Conservation (phyloP, 2,888 invertebrate species). For the Drosophila antonietae region DNA sequence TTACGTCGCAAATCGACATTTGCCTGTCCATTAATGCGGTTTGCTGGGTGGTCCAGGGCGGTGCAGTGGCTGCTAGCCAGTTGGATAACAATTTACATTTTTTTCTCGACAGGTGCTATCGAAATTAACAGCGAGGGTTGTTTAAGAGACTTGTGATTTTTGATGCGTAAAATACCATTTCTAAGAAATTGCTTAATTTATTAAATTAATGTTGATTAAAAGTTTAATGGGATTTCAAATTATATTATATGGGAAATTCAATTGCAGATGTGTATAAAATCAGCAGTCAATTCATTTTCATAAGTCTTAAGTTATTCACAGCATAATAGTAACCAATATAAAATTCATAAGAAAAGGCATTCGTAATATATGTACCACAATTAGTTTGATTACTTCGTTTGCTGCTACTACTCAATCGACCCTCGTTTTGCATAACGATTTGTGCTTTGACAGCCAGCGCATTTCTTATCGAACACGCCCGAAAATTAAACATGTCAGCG, state of each 20-base stretch:
- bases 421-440: constrained; percentile 40
- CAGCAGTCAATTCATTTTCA: no score
- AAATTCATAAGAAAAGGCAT: no score
- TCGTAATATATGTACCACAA: neutral
- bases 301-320: no score
- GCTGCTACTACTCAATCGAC: constrained; percentile 1
- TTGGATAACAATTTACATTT: constrained; percentile 7
- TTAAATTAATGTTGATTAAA: neutral
- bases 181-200: neutral
- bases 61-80: constrained; percentile 27
- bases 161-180: no score
- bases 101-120: constrained; percentile 15
- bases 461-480: constrained; percentile 61
- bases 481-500: constrained; percentile 80
- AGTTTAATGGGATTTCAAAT: neutral
- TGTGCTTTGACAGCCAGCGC: constrained; percentile 47
- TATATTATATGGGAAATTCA: neutral
- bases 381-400: neutral
- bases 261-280: no score
- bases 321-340: no score
- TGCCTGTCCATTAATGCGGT: constrained; percentile 33
- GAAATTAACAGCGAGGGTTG: constrained; percentile 1
- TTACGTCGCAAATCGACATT: constrained; percentile 30
- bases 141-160: neutral
- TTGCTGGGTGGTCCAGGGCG: constrained; percentile 36